Base-by-base conservation (phyloP, 2,888 invertebrate genomes). In the Andrena minutula region DNA sequence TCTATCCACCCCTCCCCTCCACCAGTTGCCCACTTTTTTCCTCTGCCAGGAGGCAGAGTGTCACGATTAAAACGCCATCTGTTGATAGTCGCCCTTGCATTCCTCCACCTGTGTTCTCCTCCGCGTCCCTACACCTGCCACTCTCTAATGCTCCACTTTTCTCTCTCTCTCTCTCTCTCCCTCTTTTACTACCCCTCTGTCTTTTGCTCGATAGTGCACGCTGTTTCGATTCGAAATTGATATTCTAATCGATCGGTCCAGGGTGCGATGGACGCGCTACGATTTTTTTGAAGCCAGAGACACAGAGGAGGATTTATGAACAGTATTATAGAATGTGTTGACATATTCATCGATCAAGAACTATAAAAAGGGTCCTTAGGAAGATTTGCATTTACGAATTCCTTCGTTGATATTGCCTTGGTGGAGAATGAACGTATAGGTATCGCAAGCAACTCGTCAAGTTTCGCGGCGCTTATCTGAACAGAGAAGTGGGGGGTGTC, bases 41-140 rank as follows among this genome's bases (percentile, higher is more conserved):
- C 75, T 23, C 68, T 56, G 66, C 73, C 72, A 41, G 65, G 66
- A 51, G 75, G 51, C 79, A 82, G 83, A 75, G 70, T 83, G 84
- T 86, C 83, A 75, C 90, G 85, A 88, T 84, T 86, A 87, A 87
- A 85, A 82, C 90, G 87, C 89, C 91, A 92, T 91, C 91, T 91
- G 92, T 91, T 91, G 90, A 92, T 90, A 88, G 77, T 85, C 82
- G 65, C 79, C 65, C 80, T 76, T 58, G 72, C 78, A 75, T 71
- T 83, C 75, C 58, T 81, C 61, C 61, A 56, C 56, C 58, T 66
- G 20, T 56, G 23, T 61, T 58, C 51, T 35, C 72, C 41, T 60
- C 28, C 41, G 23, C n/a, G 26, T 20, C 26, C 26, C 53, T 32
- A 20, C 26, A 26, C 63, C 10, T 30, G 35, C 60, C 60, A 47